Conservation (phyloP, 2,797 vertebrate species). For the Naso thynnoides region DNA sequence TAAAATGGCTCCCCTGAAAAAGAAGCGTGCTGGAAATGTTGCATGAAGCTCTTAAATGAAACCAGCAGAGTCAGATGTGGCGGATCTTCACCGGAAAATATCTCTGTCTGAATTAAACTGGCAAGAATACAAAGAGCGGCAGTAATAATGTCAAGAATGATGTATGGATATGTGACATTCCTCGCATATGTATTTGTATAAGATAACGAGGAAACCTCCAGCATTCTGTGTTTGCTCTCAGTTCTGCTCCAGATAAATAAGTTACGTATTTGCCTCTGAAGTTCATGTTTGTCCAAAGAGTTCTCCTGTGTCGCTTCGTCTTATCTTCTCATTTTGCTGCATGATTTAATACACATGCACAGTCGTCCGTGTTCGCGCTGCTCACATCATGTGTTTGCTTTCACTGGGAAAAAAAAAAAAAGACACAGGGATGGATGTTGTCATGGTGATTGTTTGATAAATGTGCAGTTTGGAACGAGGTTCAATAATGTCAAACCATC, state of each 20-base stretch:
- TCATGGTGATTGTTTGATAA: no score
- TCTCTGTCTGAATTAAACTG: no score
- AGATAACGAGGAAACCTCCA: slow-evolving; percentile 5
- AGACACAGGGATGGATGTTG: background rate
- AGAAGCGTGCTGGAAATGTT: background rate
- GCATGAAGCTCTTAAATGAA: background rate
- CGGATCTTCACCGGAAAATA: background rate
- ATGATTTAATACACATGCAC: background rate
- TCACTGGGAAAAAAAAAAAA: no score
- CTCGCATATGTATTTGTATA: slow-evolving; percentile 19
- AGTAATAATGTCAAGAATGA: background rate
- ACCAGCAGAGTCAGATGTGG: background rate
- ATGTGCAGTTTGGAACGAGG: no score
- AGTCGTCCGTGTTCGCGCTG: background rate
- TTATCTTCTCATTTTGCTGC: slow-evolving; percentile 34
- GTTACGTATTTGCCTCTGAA: slow-evolving; percentile 42
- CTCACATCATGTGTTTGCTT: slow-evolving; percentile 2
- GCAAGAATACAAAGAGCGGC: no score
- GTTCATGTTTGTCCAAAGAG: slow-evolving; percentile 16
- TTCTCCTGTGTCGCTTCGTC: background rate
- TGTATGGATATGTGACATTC: background rate
- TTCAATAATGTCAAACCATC: no score
- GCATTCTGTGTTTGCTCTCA: slow-evolving; percentile 1
- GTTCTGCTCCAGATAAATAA: background rate
- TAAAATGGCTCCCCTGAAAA: background rate